Conservation (phyloP, 1,140 invertebrate species). For the Lordiphosa collinella region DNA sequence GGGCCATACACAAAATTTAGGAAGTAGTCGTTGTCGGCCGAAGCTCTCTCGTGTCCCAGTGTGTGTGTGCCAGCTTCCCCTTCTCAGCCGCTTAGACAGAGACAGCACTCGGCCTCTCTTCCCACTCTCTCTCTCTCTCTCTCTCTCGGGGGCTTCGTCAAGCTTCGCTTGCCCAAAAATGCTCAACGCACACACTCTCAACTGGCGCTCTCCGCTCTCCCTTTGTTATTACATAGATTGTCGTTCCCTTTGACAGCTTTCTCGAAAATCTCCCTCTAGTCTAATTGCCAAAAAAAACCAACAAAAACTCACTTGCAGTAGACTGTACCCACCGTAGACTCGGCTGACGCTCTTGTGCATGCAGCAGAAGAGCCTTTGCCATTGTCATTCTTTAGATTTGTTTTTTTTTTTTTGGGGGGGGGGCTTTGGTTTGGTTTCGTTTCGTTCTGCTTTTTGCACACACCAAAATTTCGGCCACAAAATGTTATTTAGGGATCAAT, state of each 20-base stretch:
- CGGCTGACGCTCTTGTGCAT: too few relatives aligned
- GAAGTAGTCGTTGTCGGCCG: conserved; percentile 30
- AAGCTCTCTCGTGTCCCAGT: too few relatives aligned
- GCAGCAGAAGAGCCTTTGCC: neutral
- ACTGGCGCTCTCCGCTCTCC: too few relatives aligned
- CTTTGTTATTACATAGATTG: too few relatives aligned
- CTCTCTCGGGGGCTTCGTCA: too few relatives aligned
- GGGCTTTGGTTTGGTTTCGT: conserved; percentile 26
- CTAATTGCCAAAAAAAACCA: too few relatives aligned
- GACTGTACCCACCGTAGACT: too few relatives aligned
- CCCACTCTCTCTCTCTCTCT: neutral
- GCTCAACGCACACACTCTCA: too few relatives aligned
- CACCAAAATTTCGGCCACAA: neutral
- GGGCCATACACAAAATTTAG: conserved; percentile 62
- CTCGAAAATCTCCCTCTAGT: too few relatives aligned
- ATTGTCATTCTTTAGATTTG: conserved; percentile 31
- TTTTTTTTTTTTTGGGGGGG: neutral
- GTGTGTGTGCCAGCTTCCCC: too few relatives aligned
- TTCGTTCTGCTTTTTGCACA: conserved; percentile 23
- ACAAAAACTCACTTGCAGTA: neutral
- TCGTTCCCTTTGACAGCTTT: too few relatives aligned
- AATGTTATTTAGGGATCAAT: conserved; percentile 43
- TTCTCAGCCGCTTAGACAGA: neutral
- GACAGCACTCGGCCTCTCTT: neutral
- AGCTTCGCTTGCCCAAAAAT: too few relatives aligned